Base-by-base conservation (phyloP, 2,113 vertebrate genomes). In the Lucifuga dentata region DNA sequence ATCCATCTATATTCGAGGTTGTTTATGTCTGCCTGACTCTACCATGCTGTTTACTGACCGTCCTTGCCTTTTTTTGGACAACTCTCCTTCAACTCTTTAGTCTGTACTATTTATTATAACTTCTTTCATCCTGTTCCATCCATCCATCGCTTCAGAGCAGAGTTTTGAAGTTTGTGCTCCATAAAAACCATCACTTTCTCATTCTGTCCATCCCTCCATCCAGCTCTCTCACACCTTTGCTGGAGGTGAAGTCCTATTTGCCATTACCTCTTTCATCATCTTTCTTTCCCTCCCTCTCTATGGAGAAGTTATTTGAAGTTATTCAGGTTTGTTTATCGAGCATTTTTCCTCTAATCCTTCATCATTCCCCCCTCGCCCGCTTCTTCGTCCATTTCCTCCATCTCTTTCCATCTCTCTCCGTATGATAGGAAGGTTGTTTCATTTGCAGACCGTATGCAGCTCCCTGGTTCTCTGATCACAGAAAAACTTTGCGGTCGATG, bases 61-160 rank as follows among this genome's bases (percentile, higher is more conserved):
- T 58, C 77, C 74, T 81, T 83, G 74, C 35, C 36, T 58, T 57
- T 17, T 46, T 21, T 43, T 59, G 17, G 44, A 39, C 53, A 3
- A 24, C 55, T 67, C 73, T 78, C 73, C 76, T 84, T 85, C 76
- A 86, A 72, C 66, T 69, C 39, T 79, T 79, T 61, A 60, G 41
- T 53, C 44, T 36, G 17, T 50, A 29, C 50, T 65, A 66, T 78
- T 69, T 53, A 53, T 69, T 43, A 53, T 26, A 49, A 57, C 39
- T 58, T 67, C 17, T 70, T 69, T 56, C 51, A 72, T 73, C 59
- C 5, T 26, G 50, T 67, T 60, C 60, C 26, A 36, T 62, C 40
- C 20, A 48, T 75, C 41, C 13, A 69, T 68, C 45, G 55, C 20
- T 51, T 51, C 38, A 45, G 38, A 36, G 13, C 38, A 16, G 20